Evolutionary conservation across 2,113 vertebrate species (phyloP).

Genomic region (Pseudorhombus dupliciocellatus): DNA sequence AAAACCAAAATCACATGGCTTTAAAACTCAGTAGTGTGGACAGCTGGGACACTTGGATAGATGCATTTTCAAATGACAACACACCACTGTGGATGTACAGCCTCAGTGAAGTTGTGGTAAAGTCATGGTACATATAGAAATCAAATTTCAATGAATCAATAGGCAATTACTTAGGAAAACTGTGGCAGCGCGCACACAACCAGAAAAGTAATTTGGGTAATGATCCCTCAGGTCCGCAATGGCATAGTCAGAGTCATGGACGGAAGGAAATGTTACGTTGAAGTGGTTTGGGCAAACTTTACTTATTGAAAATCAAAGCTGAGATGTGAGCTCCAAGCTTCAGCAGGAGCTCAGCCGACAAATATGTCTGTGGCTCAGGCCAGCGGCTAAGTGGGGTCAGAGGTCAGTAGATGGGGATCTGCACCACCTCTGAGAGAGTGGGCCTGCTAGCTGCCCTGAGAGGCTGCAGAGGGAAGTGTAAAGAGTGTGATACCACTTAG

Average conservation of each 20-base stretch:
- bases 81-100: too few relatives aligned
- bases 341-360: constrained; percentile 6
- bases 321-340: constrained; percentile 10
- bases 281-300: background rate
- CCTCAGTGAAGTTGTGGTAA: constrained; percentile 5
- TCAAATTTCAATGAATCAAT: constrained; percentile 53
- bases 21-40: too few relatives aligned
- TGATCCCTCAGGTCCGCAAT: constrained; percentile 30
- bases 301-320: background rate
- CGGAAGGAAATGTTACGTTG: constrained; percentile 9
- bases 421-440: background rate
- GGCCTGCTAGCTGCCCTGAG: background rate
- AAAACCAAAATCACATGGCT: too few relatives aligned
- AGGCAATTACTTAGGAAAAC: constrained; percentile 56
- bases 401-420: constrained; percentile 11
- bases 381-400: constrained; percentile 20
- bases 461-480: background rate
- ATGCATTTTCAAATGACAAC: too few relatives aligned
- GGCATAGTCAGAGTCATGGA: constrained; percentile 33
- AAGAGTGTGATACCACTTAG: too few relatives aligned
- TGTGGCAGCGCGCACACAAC: constrained; percentile 22
- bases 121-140: constrained; percentile 6
- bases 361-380: background rate
- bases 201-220: constrained; percentile 37
- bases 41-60: too few relatives aligned